These are phyloP conservation scores for Channa maculata DNA, from an alignment of 2,113 vertebrate genomes.

Conservation along the genomic window DNA sequence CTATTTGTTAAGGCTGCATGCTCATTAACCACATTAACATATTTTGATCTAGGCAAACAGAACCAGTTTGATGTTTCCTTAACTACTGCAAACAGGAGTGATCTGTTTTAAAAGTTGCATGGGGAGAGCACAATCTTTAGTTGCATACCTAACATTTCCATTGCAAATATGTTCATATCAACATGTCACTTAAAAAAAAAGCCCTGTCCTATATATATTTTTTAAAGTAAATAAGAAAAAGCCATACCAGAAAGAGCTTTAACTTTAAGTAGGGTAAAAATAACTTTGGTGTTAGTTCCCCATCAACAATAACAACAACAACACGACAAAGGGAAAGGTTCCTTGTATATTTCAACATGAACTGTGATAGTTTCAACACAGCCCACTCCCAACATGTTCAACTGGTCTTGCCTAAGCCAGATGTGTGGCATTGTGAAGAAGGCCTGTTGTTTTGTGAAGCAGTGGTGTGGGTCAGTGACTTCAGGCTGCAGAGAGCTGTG, in stretches of 20 bases:
- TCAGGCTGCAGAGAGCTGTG: conserved; percentile 28
- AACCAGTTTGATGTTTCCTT: conserved; percentile 28
- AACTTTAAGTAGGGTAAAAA: neutral
- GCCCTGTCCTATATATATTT: too few relatives aligned
- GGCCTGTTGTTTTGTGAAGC: conserved; percentile 43
- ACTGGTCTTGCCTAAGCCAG: conserved; percentile 24
- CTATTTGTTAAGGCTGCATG: neutral
- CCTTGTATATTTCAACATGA: neutral
- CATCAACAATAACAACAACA: neutral
- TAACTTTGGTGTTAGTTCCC: neutral
- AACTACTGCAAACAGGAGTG: conserved; percentile 30
- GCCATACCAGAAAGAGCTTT: neutral
- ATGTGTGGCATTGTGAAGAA: conserved; percentile 17
- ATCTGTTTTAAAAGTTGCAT: conserved; percentile 1
- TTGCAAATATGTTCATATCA: neutral
- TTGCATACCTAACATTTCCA: neutral
- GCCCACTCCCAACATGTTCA: neutral
- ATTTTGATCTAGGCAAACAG: neutral
- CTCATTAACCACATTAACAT: neutral
- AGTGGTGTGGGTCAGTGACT: conserved; percentile 43
- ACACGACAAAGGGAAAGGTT: neutral
- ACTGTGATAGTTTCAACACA: conserved; percentile 9
- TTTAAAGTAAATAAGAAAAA: neutral
- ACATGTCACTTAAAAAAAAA: neutral
- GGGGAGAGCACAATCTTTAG: conserved; percentile 9